Conservation (phyloP, 2,888 invertebrate species). For the Sphinx pinastri region DNA sequence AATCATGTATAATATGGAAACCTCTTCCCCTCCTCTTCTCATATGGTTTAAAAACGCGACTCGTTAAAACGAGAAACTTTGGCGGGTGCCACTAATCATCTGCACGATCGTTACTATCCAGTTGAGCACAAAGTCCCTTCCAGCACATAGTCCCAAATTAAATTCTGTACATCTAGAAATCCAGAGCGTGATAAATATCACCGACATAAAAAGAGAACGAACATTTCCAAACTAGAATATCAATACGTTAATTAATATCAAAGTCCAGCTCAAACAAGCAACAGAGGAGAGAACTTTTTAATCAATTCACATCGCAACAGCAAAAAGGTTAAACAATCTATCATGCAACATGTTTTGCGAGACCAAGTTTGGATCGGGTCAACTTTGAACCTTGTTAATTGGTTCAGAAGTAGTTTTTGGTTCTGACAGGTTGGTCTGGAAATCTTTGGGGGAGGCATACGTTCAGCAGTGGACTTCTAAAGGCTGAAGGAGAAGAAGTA, state of each 20-base stretch:
- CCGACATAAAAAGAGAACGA: neutral
- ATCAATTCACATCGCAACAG: constrained; percentile 13
- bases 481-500: too few relatives aligned
- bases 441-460: too few relatives aligned
- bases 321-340: constrained; percentile 1
- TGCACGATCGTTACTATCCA: too few relatives aligned
- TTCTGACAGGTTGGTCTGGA: too few relatives aligned
- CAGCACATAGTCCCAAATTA: neutral
- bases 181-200: neutral
- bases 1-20: too few relatives aligned
- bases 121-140: too few relatives aligned
- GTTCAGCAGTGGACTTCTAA: too few relatives aligned
- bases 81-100: too few relatives aligned
- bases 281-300: neutral
- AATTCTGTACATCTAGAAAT: neutral
- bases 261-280: constrained; percentile 5
- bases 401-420: neutral
- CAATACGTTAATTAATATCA: neutral
- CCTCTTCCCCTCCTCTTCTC: too few relatives aligned
- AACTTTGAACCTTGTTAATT: neutral
- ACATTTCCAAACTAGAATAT: constrained; percentile 1
- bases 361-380: neutral
- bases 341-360: constrained; percentile 10
- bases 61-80: too few relatives aligned
- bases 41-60: too few relatives aligned